These are phyloP conservation scores for Phengaris arion DNA, from an alignment of 2,888 invertebrate species.

Conservation along the genomic window DNA sequence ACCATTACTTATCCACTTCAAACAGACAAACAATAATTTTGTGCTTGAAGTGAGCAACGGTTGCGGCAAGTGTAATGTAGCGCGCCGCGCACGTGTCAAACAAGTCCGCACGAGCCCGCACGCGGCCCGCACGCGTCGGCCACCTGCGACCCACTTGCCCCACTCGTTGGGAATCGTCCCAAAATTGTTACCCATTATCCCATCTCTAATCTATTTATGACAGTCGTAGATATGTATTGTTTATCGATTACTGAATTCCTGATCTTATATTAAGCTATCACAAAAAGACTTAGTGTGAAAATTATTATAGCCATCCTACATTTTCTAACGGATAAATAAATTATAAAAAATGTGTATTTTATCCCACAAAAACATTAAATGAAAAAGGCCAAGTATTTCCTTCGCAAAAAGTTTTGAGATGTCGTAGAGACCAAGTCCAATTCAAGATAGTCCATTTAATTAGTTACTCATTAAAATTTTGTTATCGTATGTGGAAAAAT, in stretches of 20 bases:
- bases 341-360: no score
- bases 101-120: slow-evolving; percentile 45
- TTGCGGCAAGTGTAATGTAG: slow-evolving; percentile 71
- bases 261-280: neutral
- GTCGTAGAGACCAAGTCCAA: no score
- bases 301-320: no score
- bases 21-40: slow-evolving; percentile 51
- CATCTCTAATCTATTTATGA: slow-evolving; percentile 3
- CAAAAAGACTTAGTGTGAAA: no score
- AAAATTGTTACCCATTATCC: neutral
- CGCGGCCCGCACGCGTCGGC: slow-evolving; percentile 55
- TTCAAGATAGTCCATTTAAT: no score
- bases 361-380: no score
- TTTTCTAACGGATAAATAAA: no score
- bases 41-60: slow-evolving; percentile 53
- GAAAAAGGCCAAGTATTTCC: no score
- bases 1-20: slow-evolving; percentile 22
- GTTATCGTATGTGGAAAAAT: no score
- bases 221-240: slow-evolving; percentile 4
- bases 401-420: no score
- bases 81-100: slow-evolving; percentile 39
- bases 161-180: slow-evolving; percentile 32
- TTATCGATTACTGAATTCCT: slow-evolving; percentile 2
- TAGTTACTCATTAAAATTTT: no score
- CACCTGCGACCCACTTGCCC: slow-evolving; percentile 52